A percentile compares a stretch with the other conserved stretches of the same genome.
These are phyloP conservation scores for Lamprotornis superbus DNA, from an alignment of 2,113 vertebrate species.

Conservation along the genomic window DNA sequence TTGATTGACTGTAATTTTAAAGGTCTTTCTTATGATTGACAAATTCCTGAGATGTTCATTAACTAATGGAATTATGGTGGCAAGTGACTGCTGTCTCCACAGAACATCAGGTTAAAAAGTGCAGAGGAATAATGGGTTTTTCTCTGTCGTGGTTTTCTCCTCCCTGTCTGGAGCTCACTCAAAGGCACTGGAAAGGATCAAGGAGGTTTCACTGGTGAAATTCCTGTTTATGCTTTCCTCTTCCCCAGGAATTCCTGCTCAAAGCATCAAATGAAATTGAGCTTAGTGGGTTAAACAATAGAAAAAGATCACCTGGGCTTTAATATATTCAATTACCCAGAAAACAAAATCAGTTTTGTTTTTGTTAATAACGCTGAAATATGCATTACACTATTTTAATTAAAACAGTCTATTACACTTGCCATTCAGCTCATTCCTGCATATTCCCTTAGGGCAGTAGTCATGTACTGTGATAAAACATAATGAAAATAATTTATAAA, in stretches of 20 bases:
- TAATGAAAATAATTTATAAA: slow-evolving; percentile 76
- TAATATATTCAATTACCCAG: slow-evolving; percentile 72
- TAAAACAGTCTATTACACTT: slow-evolving; percentile 72
- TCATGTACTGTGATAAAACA: slow-evolving; percentile 72
- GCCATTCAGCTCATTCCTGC: slow-evolving; percentile 68
- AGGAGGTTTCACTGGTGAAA: slow-evolving; percentile 6
- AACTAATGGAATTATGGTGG: slow-evolving; percentile 68
- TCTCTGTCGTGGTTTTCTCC: neutral
- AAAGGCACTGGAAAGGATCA: neutral
- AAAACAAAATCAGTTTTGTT: slow-evolving; percentile 77
- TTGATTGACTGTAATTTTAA: slow-evolving; percentile 66
- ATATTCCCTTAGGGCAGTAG: slow-evolving; percentile 68
- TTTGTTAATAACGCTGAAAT: slow-evolving; percentile 73
- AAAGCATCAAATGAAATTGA: neutral
- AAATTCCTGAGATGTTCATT: slow-evolving; percentile 68
- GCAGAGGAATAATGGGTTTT: slow-evolving; percentile 4
- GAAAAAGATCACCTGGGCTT: slow-evolving; percentile 41
- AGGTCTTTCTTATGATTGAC: slow-evolving; percentile 49
- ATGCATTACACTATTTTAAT: slow-evolving; percentile 77
- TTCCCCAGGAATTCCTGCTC: neutral
- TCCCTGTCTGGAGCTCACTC: neutral
- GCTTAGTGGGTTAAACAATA: slow-evolving; percentile 56
- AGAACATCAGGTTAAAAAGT: slow-evolving; percentile 54
- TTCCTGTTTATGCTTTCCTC: neutral
- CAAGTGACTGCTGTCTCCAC: neutral